These are phyloP conservation scores for Columbina picui DNA, from an alignment of 2,113 vertebrate species.

Conservation along the genomic window DNA sequence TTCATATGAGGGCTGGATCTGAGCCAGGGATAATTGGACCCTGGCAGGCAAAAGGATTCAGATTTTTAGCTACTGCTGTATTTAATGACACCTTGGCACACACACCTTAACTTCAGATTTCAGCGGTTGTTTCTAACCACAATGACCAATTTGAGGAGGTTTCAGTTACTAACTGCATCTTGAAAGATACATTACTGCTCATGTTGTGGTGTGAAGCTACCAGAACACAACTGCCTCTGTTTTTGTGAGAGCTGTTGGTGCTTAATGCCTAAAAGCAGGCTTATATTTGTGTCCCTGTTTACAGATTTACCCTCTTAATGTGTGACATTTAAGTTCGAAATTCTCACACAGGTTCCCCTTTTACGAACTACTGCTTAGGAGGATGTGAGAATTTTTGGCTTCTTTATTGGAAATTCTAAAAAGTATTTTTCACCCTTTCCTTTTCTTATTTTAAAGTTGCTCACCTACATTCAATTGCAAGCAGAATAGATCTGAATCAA, in stretches of 20 bases:
- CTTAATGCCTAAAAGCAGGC: neutral
- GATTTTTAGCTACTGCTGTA: neutral
- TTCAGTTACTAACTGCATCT: neutral
- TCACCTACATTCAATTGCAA: neutral
- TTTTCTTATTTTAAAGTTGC: neutral
- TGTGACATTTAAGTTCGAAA: neutral
- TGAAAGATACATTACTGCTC: neutral
- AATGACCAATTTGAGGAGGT: neutral
- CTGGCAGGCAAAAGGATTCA: neutral
- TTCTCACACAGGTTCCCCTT: neutral
- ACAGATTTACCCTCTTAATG: neutral
- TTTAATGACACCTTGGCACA: conserved; percentile 4
- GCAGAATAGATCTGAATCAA: neutral
- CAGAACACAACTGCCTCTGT: neutral
- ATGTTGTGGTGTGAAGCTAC: neutral
- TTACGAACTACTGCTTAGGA: neutral
- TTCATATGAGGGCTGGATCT: neutral
- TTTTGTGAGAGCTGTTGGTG: neutral
- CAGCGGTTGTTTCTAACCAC: neutral
- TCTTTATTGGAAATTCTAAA: neutral
- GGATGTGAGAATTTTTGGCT: neutral
- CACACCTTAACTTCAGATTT: neutral
- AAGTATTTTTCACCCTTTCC: neutral
- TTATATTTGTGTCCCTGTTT: neutral
- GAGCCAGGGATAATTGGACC: conserved; percentile 10